phyloP scores from a whole-genome alignment of 2,888 invertebrate genomes.

The Monochamus alternatus region DNA sequence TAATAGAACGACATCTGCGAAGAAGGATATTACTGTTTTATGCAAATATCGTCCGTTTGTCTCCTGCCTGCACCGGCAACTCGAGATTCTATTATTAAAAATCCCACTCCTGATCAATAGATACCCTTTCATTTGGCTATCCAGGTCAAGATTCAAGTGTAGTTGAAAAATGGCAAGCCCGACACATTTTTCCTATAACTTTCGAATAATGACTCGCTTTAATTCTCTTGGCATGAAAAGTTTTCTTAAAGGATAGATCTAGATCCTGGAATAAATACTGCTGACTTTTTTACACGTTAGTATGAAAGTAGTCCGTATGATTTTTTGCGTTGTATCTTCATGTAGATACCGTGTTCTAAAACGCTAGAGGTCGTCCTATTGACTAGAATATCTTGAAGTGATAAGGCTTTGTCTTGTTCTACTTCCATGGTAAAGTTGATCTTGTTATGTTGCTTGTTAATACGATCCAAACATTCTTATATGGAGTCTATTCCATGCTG shows the following conservation, averaged over 20 bases:
- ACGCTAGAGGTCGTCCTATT: no score
- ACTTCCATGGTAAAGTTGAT: no score
- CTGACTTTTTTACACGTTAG: no score
- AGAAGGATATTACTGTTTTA: conserved; percentile 27
- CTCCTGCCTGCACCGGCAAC: background rate
- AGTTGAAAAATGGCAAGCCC: conserved; percentile 23
- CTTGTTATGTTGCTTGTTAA: no score
- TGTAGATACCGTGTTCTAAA: no score
- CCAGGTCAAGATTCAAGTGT: conserved; percentile 23
- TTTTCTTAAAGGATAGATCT: background rate
- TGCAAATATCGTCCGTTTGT: conserved; percentile 22
- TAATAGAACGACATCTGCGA: conserved; percentile 8
- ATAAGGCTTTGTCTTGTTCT: no score
- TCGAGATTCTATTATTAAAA: conserved; percentile 14
- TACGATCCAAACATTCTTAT: no score
- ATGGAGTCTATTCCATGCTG: no score
- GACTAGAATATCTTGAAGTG: no score
- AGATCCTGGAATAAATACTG: background rate
- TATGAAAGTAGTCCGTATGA: no score
- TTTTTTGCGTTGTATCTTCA: no score
- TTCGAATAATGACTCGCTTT: conserved; percentile 12
- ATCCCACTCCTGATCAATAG: conserved; percentile 23
- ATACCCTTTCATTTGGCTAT: conserved; percentile 20
- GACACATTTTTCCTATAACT: conserved; percentile 27
- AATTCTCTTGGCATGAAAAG: conserved; percentile 17